phyloP scores from a whole-genome alignment of 2,888 invertebrate genomes.

The Elysia crispata region DNA sequence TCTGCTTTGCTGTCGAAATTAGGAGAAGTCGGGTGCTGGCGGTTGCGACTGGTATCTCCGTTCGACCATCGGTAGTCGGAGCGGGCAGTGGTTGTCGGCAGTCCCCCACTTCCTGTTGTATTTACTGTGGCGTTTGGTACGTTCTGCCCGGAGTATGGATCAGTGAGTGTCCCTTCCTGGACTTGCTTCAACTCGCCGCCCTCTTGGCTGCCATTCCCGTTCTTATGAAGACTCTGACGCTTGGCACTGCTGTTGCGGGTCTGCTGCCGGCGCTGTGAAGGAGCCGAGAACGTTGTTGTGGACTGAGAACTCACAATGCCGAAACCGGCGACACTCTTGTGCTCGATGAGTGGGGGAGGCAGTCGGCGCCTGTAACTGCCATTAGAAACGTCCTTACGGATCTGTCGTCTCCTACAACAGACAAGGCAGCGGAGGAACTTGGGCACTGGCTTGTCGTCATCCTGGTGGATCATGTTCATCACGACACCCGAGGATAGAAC shows the following conservation, averaged over 20 bases:
- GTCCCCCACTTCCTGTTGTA: not conserved
- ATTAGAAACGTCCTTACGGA: slow-evolving; percentile 37
- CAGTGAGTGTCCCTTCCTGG: not conserved
- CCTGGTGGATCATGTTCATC: slow-evolving; percentile 61
- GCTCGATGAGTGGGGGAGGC: slow-evolving; percentile 13
- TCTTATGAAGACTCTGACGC: slow-evolving; percentile 5
- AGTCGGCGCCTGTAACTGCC: slow-evolving; percentile 36
- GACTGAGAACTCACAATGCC: not conserved
- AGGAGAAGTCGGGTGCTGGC: not conserved
- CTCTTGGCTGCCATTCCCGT: not conserved
- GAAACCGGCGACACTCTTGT: slow-evolving; percentile 26
- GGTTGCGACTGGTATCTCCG: slow-evolving; percentile 12
- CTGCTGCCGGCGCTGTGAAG: not conserved
- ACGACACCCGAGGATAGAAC: slow-evolving; percentile 63
- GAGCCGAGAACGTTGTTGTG: slow-evolving; percentile 11
- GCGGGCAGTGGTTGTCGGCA: not conserved
- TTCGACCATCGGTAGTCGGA: slow-evolving; percentile 24
- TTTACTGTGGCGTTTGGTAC: not conserved
- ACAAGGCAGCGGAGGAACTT: slow-evolving; percentile 52
- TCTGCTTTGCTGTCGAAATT: no score
- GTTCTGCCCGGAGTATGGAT: not conserved
- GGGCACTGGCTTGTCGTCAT: slow-evolving; percentile 54
- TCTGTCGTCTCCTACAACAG: slow-evolving; percentile 48
- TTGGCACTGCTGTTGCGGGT: not conserved
- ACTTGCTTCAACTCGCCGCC: slow-evolving; percentile 18